A percentile compares a stretch with the other conserved stretches of the same genome.
These are phyloP conservation scores for Dromas ardeola DNA, from an alignment of 2,113 vertebrate genomes.

Conservation along the genomic window DNA sequence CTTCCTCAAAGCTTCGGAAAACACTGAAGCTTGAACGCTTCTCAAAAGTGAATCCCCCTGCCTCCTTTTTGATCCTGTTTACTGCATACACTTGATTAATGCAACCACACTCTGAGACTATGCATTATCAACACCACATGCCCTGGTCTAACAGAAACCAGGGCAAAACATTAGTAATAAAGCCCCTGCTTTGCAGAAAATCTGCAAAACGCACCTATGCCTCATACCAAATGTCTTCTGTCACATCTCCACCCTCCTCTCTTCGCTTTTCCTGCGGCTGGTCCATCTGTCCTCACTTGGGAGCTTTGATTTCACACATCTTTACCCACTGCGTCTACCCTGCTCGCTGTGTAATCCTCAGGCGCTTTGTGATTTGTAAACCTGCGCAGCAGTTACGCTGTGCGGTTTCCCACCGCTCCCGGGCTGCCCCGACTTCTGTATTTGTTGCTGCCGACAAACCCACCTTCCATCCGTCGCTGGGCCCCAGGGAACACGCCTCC, in stretches of 20 bases:
- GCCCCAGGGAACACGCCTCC: neutral
- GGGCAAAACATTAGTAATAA: neutral
- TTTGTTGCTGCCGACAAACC: slow-evolving; percentile 7
- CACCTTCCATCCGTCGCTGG: neutral
- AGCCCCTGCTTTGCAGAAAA: slow-evolving; percentile 37
- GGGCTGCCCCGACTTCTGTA: neutral
- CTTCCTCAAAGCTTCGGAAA: slow-evolving; percentile 18
- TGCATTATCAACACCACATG: neutral
- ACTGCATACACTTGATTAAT: neutral
- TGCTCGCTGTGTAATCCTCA: neutral
- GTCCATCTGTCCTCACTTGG: slow-evolving; percentile 43
- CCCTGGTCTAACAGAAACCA: slow-evolving; percentile 34
- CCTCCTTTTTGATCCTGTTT: neutral
- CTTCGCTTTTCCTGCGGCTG: slow-evolving; percentile 9
- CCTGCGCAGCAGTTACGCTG: neutral
- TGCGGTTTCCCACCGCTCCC: neutral
- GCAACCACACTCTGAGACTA: neutral
- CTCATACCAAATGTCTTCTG: neutral
- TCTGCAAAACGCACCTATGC: neutral
- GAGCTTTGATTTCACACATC: slow-evolving; percentile 57
- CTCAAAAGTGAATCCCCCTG: neutral
- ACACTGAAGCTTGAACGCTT: neutral
- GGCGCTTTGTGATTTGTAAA: neutral
- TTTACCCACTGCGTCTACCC: neutral
- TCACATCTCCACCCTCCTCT: neutral